Conservation (phyloP, 2,888 invertebrate genomes). For the Hoplodrina blanda region DNA sequence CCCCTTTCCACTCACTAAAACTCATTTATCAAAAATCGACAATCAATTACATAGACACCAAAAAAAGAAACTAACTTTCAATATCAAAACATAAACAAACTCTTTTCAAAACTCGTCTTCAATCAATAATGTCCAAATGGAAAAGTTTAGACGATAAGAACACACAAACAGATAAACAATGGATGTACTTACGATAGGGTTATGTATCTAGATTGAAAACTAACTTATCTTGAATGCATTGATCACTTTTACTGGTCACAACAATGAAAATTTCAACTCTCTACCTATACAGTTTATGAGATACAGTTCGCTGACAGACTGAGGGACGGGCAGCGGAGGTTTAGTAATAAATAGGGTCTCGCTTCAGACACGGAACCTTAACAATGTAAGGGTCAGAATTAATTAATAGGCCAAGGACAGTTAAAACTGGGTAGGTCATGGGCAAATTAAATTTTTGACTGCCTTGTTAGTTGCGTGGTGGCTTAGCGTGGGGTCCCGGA, state of each 20-base stretch:
- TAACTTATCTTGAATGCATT: slow-evolving; percentile 16
- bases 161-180: slow-evolving; percentile 30
- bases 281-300: too few relatives aligned
- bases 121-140: slow-evolving; percentile 30
- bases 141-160: slow-evolving; percentile 45
- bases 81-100: slow-evolving; percentile 26
- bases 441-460: neutral
- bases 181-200: slow-evolving; percentile 29
- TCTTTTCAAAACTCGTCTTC: slow-evolving; percentile 16
- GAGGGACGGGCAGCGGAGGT: too few relatives aligned
- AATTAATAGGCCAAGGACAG: slow-evolving; percentile 5
- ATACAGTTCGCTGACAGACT: too few relatives aligned
- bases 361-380: too few relatives aligned
- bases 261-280: too few relatives aligned
- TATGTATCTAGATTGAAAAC: slow-evolving; percentile 1
- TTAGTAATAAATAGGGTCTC: too few relatives aligned
- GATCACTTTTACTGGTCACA: neutral
- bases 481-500: too few relatives aligned
- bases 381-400: neutral
- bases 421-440: neutral
- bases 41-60: slow-evolving; percentile 7
- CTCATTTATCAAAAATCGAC: slow-evolving; percentile 4
- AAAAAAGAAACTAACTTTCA: slow-evolving; percentile 21
- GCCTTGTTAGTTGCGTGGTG: too few relatives aligned
- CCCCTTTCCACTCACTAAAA: neutral